Conservation (phyloP, 92 coral and sea anemone species). For the Diadumene lineata region DNA sequence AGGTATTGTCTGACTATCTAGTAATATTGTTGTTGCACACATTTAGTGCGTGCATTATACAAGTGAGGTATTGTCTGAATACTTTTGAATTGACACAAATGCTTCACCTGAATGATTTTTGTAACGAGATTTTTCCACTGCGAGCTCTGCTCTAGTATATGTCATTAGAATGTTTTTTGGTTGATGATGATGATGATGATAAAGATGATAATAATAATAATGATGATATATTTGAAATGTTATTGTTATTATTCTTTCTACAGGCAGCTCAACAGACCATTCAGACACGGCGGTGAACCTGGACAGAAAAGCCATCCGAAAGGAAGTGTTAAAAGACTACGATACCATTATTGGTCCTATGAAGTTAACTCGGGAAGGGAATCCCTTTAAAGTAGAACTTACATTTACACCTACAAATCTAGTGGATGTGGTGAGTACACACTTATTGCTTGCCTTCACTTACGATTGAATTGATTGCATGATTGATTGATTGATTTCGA, state of each 20-base stretch:
- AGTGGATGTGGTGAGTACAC: slow-evolving; percentile 18
- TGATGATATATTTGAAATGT: no score
- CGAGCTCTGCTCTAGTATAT: neutral
- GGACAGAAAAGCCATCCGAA: slow-evolving; percentile 1
- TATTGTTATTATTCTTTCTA: no score
- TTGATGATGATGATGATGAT: neutral
- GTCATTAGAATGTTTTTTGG: neutral
- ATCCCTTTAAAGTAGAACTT: neutral
- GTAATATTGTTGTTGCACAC: neutral
- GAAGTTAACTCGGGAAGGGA: neutral
- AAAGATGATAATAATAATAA: neutral
- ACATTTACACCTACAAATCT: slow-evolving; percentile 7
- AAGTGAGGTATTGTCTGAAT: no score
- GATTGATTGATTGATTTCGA: neutral
- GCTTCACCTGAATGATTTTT: no score
- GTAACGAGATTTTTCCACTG: no score
- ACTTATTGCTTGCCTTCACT: no score
- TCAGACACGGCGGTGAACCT: no score
- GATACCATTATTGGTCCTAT: slow-evolving; percentile 29
- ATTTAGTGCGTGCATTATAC: no score
- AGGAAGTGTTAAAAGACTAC: neutral
- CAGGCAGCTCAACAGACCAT: no score
- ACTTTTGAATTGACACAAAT: no score
- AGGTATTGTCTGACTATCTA: no score
- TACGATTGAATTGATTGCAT: no score